Evolutionary conservation across 2,888 invertebrate genomes (phyloP).

Genomic region (Mylabris sibirica): DNA sequence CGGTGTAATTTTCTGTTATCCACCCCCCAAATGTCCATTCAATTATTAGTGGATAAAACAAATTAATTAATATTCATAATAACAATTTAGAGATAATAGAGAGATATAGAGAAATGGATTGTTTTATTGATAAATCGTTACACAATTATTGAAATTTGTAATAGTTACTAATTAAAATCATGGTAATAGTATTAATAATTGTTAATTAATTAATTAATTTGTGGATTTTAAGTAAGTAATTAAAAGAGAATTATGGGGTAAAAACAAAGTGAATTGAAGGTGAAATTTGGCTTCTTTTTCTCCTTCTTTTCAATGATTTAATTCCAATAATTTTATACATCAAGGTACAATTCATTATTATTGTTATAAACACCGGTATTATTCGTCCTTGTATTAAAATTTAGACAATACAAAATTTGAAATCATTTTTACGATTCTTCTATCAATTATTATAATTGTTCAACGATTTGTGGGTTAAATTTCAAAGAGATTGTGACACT

Average conservation of each 20-base stretch:
- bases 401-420: background rate
- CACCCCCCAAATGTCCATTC: background rate
- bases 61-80: constrained; percentile 8
- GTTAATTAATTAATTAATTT: background rate
- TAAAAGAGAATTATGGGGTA: background rate
- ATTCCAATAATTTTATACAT: background rate
- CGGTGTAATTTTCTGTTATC: background rate
- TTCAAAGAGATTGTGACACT: background rate
- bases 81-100: background rate
- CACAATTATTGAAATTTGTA: background rate
- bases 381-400: background rate
- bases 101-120: background rate
- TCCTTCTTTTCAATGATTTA: background rate
- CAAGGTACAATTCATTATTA: background rate
- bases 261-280: background rate
- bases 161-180: background rate
- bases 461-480: background rate
- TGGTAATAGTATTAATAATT: background rate
- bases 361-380: background rate
- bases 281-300: background rate
- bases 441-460: background rate
- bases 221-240: too few species aligned
- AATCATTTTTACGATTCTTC: background rate
- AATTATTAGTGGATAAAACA: background rate
- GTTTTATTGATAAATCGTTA: background rate